Evolutionary conservation across 2,888 invertebrate genomes (phyloP), one percentile per base, ranked within the genome.

Genomic region (Myathropa florea): DNA sequence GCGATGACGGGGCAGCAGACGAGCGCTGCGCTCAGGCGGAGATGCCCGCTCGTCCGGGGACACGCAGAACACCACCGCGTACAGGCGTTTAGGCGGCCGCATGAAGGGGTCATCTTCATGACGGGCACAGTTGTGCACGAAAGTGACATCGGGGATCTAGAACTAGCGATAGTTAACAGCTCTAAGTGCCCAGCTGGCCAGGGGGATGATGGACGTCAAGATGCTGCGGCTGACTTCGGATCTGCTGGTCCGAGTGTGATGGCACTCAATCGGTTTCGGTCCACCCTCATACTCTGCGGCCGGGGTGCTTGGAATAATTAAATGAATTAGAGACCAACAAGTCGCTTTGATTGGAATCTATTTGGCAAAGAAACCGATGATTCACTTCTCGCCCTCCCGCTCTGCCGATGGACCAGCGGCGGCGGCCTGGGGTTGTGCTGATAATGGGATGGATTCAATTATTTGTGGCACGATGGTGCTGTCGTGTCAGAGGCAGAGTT

Each of bases 91-190:
- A 9, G 24, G 24, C 23, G 57, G 78, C 82, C 26, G 28, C 65
- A 65, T 70, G 82, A 77, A 86, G 78, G 82, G 82, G 82, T 82
- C 85, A 82, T 82, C 85, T 78, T 78, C 59, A 73, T 78, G 84
- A 71, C 77, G 36, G 7, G 18, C 46, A 46, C 18, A 72, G 39
- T 63, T 65, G 33, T 55, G 24, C 36, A 67, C 18, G 18, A 55
- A 30, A 33, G 26, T 46, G 28, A 53, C 64, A 55, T 57, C 46
- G 60, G 18, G 61, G 63, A 73, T 63, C 78, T 80, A 75, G 68
- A 14, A 24, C 57, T 71, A 75, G 79, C 18, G 46, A 46, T 46
- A 46, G 46, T 84, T 76, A 75, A 80, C 80, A 46, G 75, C 60
- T 76, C 65, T 68, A 73, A 75, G 77, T 77, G 67, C 46, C 61